These are phyloP conservation scores for Cecropterus lyciades DNA, from an alignment of 1,140 invertebrate genomes.

Conservation along the genomic window DNA sequence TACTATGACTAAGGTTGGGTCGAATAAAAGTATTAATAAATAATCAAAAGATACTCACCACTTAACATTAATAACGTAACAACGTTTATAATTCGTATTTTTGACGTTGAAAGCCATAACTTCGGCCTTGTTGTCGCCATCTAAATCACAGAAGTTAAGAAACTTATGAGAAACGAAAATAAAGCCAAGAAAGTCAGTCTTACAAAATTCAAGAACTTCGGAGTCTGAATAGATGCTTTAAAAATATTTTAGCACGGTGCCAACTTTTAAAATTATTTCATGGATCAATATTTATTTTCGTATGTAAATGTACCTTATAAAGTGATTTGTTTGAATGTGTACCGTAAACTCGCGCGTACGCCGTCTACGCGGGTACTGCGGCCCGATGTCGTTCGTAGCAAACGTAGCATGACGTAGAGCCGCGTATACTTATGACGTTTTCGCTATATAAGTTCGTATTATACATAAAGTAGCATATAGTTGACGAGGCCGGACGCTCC, in stretches of 20 bases:
- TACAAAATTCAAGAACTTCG: background rate
- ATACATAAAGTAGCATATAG: constrained; percentile 15
- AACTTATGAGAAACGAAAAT: constrained; percentile 33
- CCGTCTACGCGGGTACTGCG: constrained; percentile 30
- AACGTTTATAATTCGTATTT: constrained; percentile 44
- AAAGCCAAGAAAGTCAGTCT: background rate
- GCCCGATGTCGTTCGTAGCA: constrained; percentile 20
- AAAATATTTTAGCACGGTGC: background rate
- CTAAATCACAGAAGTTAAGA: constrained; percentile 37
- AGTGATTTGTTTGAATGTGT: constrained; percentile 10
- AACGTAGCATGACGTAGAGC: constrained; percentile 30
- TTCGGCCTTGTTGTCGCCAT: constrained; percentile 44
- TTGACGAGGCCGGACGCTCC: constrained; percentile 18
- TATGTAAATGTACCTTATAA: constrained; percentile 17
- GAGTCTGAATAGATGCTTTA: background rate
- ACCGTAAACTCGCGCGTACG: constrained; percentile 27
- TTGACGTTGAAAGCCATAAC: constrained; percentile 43
- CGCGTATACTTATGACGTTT: constrained; percentile 24
- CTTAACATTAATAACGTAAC: constrained; percentile 47
- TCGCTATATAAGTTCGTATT: constrained; percentile 6
- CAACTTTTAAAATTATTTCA: too few species aligned
- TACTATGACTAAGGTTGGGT: too few species aligned
- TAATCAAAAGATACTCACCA: constrained; percentile 34
- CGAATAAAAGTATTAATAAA: background rate
- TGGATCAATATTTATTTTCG: background rate